A percentile compares a stretch with the other conserved stretches of the same genome.
These are phyloP conservation scores for Semnopithecus entellus DNA, from an alignment of 2,113 vertebrate species.

Conservation along the genomic window DNA sequence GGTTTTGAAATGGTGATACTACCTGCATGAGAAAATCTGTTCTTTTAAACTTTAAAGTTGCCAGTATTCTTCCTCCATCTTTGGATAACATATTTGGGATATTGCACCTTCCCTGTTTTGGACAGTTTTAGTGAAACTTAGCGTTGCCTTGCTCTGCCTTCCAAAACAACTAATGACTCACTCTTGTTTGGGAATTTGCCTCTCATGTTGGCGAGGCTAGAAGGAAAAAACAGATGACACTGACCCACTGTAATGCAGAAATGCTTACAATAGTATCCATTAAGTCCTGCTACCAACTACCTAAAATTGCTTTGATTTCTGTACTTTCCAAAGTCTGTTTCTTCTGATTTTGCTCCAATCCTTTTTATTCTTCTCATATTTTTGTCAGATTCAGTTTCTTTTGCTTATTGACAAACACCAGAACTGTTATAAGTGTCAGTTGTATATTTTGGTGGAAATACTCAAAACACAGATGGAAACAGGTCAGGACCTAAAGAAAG, in stretches of 20 bases:
- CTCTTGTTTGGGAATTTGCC: not conserved
- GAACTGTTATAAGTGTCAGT: not conserved
- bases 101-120: not conserved
- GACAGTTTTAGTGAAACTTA: not conserved
- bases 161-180: not conserved
- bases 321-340: not conserved
- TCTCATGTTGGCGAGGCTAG: not conserved
- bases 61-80: not conserved
- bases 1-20: not conserved
- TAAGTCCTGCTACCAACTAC: not conserved
- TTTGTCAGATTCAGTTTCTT: not conserved
- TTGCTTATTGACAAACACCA: not conserved
- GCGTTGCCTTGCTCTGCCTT: not conserved
- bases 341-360: not conserved
- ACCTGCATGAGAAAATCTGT: not conserved
- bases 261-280: fast-evolving
- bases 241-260: not conserved
- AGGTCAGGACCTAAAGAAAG: not conserved
- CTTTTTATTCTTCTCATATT: not conserved
- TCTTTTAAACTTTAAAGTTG: not conserved
- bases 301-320: not conserved
- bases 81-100: not conserved
- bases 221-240: not conserved
- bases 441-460: not conserved
- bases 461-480: not conserved